Percentiles rank a stretch among this genome's conserved stretches.
These are phyloP conservation scores for Perognathus longimembris DNA, from an alignment of 2,113 vertebrate species.

Conservation along the genomic window DNA sequence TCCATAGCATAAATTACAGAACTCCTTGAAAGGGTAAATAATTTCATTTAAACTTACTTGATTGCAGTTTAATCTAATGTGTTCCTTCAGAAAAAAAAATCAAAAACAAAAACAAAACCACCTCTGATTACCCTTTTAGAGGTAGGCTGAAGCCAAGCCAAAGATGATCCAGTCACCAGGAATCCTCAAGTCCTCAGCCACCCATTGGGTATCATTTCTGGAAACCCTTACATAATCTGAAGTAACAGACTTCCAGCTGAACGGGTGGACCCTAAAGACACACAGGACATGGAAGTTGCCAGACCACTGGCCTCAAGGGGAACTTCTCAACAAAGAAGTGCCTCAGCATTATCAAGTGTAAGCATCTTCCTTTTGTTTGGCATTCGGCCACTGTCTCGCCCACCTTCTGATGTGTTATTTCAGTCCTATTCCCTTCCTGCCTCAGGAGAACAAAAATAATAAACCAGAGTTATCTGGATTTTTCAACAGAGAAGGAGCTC, in stretches of 20 bases:
- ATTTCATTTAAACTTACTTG: not conserved
- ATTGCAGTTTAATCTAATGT: not conserved
- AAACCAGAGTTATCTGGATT: constrained; percentile 34
- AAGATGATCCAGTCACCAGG: not conserved
- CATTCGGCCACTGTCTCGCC: constrained; percentile 12
- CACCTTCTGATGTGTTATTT: constrained; percentile 58
- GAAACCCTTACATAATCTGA: constrained; percentile 47
- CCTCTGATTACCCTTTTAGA: not conserved
- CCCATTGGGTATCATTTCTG: constrained; percentile 23
- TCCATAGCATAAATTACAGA: not conserved
- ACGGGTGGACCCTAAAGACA: not conserved
- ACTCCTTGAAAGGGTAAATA: not conserved
- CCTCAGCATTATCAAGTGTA: not conserved
- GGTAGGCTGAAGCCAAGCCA: not conserved
- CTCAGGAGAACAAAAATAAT: constrained; percentile 26
- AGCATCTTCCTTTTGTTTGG: constrained; percentile 60
- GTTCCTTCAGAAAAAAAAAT: not conserved
- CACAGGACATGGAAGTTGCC: not conserved
- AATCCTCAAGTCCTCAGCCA: not conserved
- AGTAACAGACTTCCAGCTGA: constrained; percentile 19
- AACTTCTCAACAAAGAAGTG: not conserved
- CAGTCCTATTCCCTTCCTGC: constrained; percentile 71
- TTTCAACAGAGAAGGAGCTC: not conserved
- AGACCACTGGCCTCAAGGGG: not conserved
- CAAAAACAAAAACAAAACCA: not conserved